Evolutionary conservation across 2,113 vertebrate species (phyloP), one percentile per base, ranked within the genome.

Genomic region (Anarhynchus alexandrinus): DNA sequence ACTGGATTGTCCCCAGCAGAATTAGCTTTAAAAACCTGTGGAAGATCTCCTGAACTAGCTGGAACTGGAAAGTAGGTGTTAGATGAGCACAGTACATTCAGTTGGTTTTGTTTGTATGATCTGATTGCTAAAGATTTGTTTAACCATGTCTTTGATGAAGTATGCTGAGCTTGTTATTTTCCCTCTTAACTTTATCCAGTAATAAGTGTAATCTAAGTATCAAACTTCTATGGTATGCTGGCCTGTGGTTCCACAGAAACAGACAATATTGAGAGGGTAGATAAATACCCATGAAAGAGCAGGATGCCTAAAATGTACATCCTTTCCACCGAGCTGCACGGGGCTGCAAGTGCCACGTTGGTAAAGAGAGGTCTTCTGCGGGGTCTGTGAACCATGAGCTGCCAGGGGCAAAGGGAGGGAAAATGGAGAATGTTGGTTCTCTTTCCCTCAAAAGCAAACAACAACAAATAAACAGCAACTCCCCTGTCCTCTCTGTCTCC

Each of bases 181-280:
- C 42, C 45, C 27, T 84, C 7, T 5, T 55, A n/a, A 73, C 23
- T 45, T 81, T 54, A 29, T 54, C 19, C 12, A 66, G 9, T 29
- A 62, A 1, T 15, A 83, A 30, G 3, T 67, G 6, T 67, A 62
- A 66, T 82, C 14, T 62, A 66, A 62, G 55, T 70, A 71, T 8
- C 14, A 43, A 83, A 52, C 13, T 54, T 47, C 6, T 52, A 20
- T 0, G 0, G 0, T 51, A 7, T 32, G 45, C 59, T 67, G 45
- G n/a, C 55, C n/a, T 78, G 45, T 74, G 22, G 70, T 78, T 51
- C 22, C 21, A 3, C 14, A 74, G 45, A 21, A 67, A 16, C 34
- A 65, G 62, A 40, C 9, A 51, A 29, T 18, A 3, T 65, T 72
- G 43, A 36, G 54, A 61, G 21, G 27, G 18, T 57, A 86, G 79